Evolutionary conservation across 2,113 vertebrate genomes (phyloP).

Genomic region (Labeo catla): DNA sequence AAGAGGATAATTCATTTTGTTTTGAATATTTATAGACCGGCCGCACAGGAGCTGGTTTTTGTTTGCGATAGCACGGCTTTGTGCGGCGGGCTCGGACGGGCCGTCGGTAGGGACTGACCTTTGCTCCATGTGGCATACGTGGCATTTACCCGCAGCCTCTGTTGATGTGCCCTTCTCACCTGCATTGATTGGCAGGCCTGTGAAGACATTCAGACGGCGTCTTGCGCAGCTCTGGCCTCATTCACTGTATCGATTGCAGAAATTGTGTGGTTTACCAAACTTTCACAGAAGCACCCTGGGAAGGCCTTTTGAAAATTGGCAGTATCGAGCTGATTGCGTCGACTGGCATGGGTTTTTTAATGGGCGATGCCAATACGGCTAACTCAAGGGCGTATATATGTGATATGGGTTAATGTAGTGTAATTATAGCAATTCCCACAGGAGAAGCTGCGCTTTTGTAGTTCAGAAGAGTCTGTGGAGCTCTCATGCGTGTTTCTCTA

Average conservation of each 20-base stretch:
- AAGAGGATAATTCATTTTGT: constrained; percentile 54
- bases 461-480: not conserved
- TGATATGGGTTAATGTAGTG: constrained; percentile 9
- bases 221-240: not conserved
- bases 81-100: constrained; percentile 33
- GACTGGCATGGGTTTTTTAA: not conserved
- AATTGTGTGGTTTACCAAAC: constrained; percentile 26
- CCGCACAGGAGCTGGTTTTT: constrained; percentile 14
- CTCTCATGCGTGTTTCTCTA: not conserved
- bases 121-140: constrained; percentile 36
- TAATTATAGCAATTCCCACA: not conserved
- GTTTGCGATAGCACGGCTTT: constrained; percentile 57
- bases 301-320: not conserved
- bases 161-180: constrained; percentile 65
- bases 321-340: not conserved
- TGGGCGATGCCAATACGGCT: not conserved
- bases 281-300: not conserved
- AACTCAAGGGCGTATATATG: not conserved
- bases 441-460: not conserved
- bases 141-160: constrained; percentile 63
- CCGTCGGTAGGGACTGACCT: constrained; percentile 6
- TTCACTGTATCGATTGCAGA: constrained; percentile 13
- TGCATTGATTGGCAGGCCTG: constrained; percentile 53
- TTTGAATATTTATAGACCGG: constrained; percentile 43
- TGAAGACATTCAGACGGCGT: constrained; percentile 8